These are phyloP conservation scores for Saguinus oedipus DNA, from an alignment of 2,797 vertebrate species.

Conservation along the genomic window DNA sequence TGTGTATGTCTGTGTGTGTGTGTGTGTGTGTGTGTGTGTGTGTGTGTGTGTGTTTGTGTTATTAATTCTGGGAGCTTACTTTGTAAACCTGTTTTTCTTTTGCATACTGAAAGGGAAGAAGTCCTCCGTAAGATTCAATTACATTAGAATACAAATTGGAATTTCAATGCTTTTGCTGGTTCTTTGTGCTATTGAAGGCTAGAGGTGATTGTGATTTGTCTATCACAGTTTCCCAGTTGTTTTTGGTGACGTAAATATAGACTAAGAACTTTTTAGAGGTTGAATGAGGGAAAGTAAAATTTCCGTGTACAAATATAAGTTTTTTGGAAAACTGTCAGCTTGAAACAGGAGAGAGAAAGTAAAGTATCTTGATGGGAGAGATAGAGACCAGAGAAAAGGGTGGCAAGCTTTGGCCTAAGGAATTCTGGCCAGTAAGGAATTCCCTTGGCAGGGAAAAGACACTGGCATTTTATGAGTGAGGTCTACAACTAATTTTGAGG, in stretches of 20 bases:
- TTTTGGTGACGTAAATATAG: not conserved
- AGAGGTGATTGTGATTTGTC: not conserved
- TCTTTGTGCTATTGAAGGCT: not conserved
- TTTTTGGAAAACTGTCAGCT: not conserved
- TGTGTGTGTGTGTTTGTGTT: not conserved
- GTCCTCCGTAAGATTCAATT: conserved; percentile 21
- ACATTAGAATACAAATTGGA: not conserved
- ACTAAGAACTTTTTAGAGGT: not conserved
- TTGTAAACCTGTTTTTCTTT: conserved; percentile 14
- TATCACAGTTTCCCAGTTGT: not conserved
- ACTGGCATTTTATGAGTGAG: not conserved
- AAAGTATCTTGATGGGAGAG: not conserved
- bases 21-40: not conserved
- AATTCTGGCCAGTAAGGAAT: conserved; percentile 10
- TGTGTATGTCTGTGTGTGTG: no score
- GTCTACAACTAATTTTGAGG: not conserved
- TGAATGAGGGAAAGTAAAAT: not conserved
- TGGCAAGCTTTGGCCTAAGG: not conserved
- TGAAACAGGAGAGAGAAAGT: not conserved
- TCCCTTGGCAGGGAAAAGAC: not conserved
- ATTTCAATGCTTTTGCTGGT: not conserved
- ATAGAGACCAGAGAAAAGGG: not conserved
- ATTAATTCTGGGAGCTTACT: not conserved
- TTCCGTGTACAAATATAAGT: not conserved
- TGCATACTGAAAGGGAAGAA: not conserved